Evolutionary conservation across 2,797 vertebrate species (phyloP).

Genomic region (Diceros bicornis): DNA sequence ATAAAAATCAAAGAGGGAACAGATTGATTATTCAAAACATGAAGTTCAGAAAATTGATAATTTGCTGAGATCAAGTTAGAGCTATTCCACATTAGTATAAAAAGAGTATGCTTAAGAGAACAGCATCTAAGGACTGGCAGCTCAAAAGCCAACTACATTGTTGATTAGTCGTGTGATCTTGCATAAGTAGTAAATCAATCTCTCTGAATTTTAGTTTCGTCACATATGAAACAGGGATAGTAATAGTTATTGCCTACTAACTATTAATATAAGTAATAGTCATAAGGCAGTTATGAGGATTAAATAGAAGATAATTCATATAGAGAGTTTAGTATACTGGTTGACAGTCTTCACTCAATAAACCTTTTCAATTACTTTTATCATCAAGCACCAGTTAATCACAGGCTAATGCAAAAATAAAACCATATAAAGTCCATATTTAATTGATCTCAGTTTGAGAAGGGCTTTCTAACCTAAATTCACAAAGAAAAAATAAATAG

Average conservation of each 20-base stretch:
- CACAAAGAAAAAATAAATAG: neutral
- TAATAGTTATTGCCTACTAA: neutral
- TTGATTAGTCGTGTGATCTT: neutral
- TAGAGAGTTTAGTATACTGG: neutral
- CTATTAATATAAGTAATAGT: neutral
- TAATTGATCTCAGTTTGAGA: neutral
- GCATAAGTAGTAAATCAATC: neutral
- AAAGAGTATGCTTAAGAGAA: neutral
- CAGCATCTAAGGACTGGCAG: too few relatives aligned
- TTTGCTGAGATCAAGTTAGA: neutral
- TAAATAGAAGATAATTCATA: neutral
- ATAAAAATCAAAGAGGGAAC: neutral
- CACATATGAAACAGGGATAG: neutral
- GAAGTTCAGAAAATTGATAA: neutral
- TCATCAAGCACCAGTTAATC: neutral
- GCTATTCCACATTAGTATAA: neutral
- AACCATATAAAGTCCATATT: neutral
- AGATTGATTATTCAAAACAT: neutral
- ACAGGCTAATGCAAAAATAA: constrained; percentile 51
- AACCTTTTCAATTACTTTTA: neutral
- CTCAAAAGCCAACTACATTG: neutral
- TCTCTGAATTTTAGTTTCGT: constrained; percentile 10
- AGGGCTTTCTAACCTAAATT: constrained; percentile 20
- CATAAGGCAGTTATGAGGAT: neutral
- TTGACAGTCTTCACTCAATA: neutral